Evolutionary conservation across 1,140 invertebrate species (phyloP), one percentile per base, ranked within the genome.

Genomic region (Schlechtendalia chinensis): DNA sequence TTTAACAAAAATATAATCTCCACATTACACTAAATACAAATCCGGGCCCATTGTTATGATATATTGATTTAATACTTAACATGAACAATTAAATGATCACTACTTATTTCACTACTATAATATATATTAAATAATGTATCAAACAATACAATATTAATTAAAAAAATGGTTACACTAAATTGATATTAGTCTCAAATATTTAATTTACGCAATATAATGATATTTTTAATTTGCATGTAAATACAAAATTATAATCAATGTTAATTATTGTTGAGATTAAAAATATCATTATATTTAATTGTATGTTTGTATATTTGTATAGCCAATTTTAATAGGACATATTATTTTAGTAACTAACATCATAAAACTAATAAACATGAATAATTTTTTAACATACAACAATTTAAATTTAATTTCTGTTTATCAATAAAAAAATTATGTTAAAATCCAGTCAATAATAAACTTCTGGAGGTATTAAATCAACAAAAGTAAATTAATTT

Each of bases 11-110:
- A 50, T 69, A 69, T 39, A 50, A 69, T n/a, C 45, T 69, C 22
- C 22, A 10, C 39, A 47, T 45, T 39, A 59, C 8, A 69, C 11
- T 72, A 72, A 72, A 50, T 72, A 58, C 14, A 75, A 77, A 77
- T 58, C 56, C n/a, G 74, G n/a, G 39, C 74, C 54, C n/a, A 77
- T 56, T 12, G 14, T 74, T 56, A 39, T 56, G 56, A 27, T 32
- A 27, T 32, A 75, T 59, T 77, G 5, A 77, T 77, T 69, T 39
- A 77, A 77, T 22, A 58, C 39, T 75, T 56, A 58, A 75, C 72
- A 75, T 58, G 17, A 58, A 29, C 29, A 39, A n/a, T n/a, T n/a
- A 56, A 74, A 10, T 61, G 56, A 59, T 77, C 32, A 56, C 12
- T 75, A 11, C 11, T 56, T 75, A 58, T 56, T 16, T 54, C n/a